A percentile compares a stretch with the other conserved stretches of the same genome.
phyloP scores from a whole-genome alignment of 92 coral and sea anemone species.

The Actinernus sp. region DNA sequence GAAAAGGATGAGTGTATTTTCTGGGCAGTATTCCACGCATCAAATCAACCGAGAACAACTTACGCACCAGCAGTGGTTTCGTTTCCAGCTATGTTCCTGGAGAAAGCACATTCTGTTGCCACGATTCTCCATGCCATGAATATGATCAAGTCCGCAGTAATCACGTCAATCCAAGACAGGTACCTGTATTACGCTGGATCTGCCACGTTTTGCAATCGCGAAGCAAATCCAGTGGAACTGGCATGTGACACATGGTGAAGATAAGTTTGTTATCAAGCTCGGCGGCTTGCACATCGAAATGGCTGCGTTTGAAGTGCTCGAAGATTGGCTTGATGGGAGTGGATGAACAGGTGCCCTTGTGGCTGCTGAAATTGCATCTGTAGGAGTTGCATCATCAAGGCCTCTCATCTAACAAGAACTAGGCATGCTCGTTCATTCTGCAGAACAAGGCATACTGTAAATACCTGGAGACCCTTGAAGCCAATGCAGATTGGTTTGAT shows the following conservation, averaged over 20 bases:
- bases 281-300: too few species aligned
- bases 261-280: slow-evolving; percentile 34
- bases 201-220: slow-evolving; percentile 33
- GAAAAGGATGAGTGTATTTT: slow-evolving; percentile 36
- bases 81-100: slow-evolving; percentile 19
- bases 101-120: slow-evolving; percentile 37
- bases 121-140: slow-evolving; percentile 50
- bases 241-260: slow-evolving; percentile 49
- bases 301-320: too few species aligned
- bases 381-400: too few species aligned
- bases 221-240: slow-evolving; percentile 50
- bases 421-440: slow-evolving; percentile 36
- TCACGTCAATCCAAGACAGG: slow-evolving; percentile 42
- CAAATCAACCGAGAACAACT: slow-evolving; percentile 15
- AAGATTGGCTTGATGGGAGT: too few species aligned
- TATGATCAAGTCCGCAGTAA: slow-evolving; percentile 33
- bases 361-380: too few species aligned
- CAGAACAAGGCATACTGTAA: slow-evolving; percentile 30
- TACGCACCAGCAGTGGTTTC: slow-evolving; percentile 11
- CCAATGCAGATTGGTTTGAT: neutral
- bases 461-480: slow-evolving; percentile 8
- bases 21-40: slow-evolving; percentile 72
- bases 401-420: slow-evolving; percentile 1
- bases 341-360: too few species aligned
- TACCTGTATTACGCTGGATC: slow-evolving; percentile 46